A percentile compares a stretch with the other conserved stretches of the same genome.
Evolutionary conservation across 1,140 invertebrate genomes (phyloP).

Genomic region (Triops longicaudatus): DNA sequence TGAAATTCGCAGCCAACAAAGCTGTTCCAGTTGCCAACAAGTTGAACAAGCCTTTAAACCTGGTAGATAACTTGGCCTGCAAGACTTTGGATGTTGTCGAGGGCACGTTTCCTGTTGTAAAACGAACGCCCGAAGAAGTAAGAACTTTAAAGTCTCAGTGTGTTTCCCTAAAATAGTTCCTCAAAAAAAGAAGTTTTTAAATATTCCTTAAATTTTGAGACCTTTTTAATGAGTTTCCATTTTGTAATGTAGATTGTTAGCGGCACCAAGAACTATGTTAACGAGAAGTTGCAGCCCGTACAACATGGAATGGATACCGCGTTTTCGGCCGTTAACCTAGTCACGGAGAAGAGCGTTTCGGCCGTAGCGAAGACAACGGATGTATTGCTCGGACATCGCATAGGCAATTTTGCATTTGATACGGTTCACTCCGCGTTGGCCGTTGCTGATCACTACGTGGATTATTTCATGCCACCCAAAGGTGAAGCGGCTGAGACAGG

Average conservation of each 20-base stretch:
- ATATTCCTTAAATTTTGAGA: no score
- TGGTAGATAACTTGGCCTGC: slow-evolving; percentile 30
- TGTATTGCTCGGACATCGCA: slow-evolving; percentile 13
- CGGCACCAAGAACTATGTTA: slow-evolving; percentile 29
- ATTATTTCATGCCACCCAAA: slow-evolving; percentile 28
- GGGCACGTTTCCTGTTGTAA: slow-evolving; percentile 29
- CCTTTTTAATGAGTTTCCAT: not conserved
- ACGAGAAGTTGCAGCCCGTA: slow-evolving; percentile 28
- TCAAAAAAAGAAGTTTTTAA: no score
- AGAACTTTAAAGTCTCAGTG: not conserved
- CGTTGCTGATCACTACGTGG: slow-evolving; percentile 27
- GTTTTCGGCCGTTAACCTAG: slow-evolving; percentile 17
- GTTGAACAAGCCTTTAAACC: slow-evolving; percentile 25
- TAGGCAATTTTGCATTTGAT: slow-evolving; percentile 25
- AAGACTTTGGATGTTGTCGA: slow-evolving; percentile 29
- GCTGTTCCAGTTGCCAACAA: slow-evolving; percentile 24
- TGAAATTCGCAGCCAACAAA: slow-evolving; percentile 27
- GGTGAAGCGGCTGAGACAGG: not conserved
- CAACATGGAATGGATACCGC: slow-evolving; percentile 21
- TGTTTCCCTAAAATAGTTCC: no score
- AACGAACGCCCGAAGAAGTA: slow-evolving; percentile 29
- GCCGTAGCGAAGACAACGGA: slow-evolving; percentile 18
- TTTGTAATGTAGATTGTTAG: slow-evolving; percentile 29
- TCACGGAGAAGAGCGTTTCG: not conserved
- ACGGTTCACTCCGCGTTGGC: slow-evolving; percentile 12